Evolutionary conservation across 2,113 vertebrate genomes (phyloP).

Genomic region (Hemicordylus capensis): DNA sequence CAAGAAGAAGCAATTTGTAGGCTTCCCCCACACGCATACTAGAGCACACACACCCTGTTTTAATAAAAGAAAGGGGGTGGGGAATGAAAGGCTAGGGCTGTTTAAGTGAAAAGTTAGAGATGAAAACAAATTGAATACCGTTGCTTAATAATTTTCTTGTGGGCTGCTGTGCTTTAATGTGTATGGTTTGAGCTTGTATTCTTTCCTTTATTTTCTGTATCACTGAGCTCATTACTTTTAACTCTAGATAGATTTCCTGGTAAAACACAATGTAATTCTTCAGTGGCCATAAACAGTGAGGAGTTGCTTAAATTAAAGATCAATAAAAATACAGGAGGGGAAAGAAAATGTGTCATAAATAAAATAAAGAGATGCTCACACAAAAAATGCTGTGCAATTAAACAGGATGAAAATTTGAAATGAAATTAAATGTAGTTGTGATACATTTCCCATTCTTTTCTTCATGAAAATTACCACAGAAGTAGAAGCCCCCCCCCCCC

Average conservation of each 20-base stretch:
- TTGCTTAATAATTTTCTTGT: slow-evolving; percentile 27
- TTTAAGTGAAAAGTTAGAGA: neutral
- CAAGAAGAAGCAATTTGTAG: no score
- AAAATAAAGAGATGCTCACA: slow-evolving; percentile 72
- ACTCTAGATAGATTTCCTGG: slow-evolving; percentile 69
- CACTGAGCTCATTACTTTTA: slow-evolving; percentile 69
- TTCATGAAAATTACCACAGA: slow-evolving; percentile 92
- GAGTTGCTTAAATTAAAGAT: slow-evolving; percentile 77
- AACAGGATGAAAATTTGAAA: slow-evolving; percentile 87
- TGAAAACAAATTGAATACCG: slow-evolving; percentile 12
- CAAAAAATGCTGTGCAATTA: slow-evolving; percentile 85
- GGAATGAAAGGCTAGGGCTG: no score
- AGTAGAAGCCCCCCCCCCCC: slow-evolving; percentile 63
- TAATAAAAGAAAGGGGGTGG: neutral
- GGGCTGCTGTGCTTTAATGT: slow-evolving; percentile 9
- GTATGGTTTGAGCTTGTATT: slow-evolving; percentile 46
- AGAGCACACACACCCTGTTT: neutral
- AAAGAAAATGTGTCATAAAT: slow-evolving; percentile 72
- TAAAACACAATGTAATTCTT: slow-evolving; percentile 63
- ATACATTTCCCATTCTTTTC: slow-evolving; percentile 91
- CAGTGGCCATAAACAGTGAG: slow-evolving; percentile 59
- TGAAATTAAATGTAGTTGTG: slow-evolving; percentile 91
- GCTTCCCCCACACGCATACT: neutral
- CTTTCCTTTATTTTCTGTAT: slow-evolving; percentile 65
- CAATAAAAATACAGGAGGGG: slow-evolving; percentile 66